Evolutionary conservation across 2,888 invertebrate genomes (phyloP), one percentile per base, ranked within the genome.

Genomic region (Deroplatys truncata): DNA sequence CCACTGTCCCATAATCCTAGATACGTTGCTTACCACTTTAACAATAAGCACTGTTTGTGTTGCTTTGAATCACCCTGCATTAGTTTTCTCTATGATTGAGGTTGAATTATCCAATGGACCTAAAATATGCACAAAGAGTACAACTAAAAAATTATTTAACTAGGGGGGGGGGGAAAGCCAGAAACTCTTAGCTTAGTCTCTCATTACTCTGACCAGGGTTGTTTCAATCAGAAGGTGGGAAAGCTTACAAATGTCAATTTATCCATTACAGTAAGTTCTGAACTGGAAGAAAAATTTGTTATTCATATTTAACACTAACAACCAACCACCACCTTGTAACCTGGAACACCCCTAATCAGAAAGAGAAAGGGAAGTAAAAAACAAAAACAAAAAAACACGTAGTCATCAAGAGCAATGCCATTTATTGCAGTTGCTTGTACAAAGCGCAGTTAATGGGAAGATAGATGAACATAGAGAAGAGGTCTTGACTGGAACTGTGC

Each of bases 291-390:
- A 72, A 72, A 72, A 72, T 20, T 9, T 72, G 20, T 72, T 72
- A 56, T 20, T 3, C 15, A 9, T 49, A 49, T n/a, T 72, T 25
- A 72, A 25, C 20, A 31, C 28, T 84, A 92, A 91, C 91, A 92
- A 91, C 91, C 91, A 91, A 92, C 92, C 92, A 92, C 92, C 91
- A 92, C 92, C 91, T 92, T 89, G 56, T 87, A 91, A 93, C 93
- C 93, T 93, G 93, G 93, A 93, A 93, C 93, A 93, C 93, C 93
- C 93, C 93, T 93, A 93, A 93, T 93, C 93, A 93, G 93, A 93
- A 93, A 92, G 92, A 91, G 90, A 93, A 92, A 92, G 31, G 82
- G 88, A 89, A 88, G 89, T 83, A 90, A 89, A 88, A 35, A 35
- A 0, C 4, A 35, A 35, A 35, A 35, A 35, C 4, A 35, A 35